Base-by-base conservation (phyloP, 2,888 invertebrate genomes). In the Auanema freiburgensis region DNA sequence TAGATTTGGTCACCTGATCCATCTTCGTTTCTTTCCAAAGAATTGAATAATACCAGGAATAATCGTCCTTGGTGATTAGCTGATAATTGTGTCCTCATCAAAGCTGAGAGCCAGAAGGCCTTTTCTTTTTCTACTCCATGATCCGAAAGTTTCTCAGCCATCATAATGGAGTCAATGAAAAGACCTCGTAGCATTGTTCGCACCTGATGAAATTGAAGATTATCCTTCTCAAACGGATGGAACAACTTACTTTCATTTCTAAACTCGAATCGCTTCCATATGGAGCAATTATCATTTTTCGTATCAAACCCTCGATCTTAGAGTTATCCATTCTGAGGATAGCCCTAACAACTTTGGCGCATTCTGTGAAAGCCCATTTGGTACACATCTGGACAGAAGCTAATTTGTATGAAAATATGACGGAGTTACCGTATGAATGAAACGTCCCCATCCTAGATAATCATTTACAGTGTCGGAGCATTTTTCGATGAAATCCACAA, bases 211-310 rank as follows among this genome's bases (percentile, higher is more conserved):
- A 33, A 33, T 33, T n/a, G n/a, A n/a, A n/a, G n/a, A n/a, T n/a
- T n/a, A n/a, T n/a, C n/a, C n/a, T n/a, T n/a, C n/a, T n/a, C n/a
- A n/a, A n/a, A n/a, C n/a, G n/a, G n/a, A n/a, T n/a, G n/a, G n/a
- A n/a, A n/a, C n/a, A 52, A 52, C 52, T 14, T 23, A 52, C 52
- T 24, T 52, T 24, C 52, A 52, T 52, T 23, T 52, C 52, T 18
- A 52, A n/a, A 16, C n/a, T 4, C 6, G 52, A 24, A 16, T 14
- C 23, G 24, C 14, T 14, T 21, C 52, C 52, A 33, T 33, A 33
- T 33, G 33, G 33, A 33, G 33, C 33, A 33, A 33, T 33, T 3
- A 33, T 33, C 33, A 33, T 33, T 8, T 33, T 3, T 3, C 33
- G 33, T 5, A 33, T 33, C 33, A 33, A 33, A 3, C 8, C 8